Evolutionary conservation across 2,888 invertebrate species (phyloP).

Genomic region (Crepidodera aurea): DNA sequence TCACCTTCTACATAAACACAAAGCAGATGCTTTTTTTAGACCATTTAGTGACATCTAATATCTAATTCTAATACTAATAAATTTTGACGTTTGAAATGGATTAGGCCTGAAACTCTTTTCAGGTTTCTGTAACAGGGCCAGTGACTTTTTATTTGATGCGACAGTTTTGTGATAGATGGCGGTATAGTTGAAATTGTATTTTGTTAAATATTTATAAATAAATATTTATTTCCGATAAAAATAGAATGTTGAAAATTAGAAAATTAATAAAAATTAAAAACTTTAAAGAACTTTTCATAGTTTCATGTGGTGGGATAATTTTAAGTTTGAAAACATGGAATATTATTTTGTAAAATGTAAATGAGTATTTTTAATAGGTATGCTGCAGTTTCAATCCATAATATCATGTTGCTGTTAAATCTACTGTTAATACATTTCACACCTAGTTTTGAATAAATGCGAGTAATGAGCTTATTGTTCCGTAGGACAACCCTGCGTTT

Average conservation of each 20-base stretch:
- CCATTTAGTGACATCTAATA: constrained; percentile 12
- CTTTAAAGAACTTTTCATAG: too few relatives aligned
- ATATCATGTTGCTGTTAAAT: too few relatives aligned
- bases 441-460: not conserved
- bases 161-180: not conserved
- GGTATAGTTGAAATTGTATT: not conserved
- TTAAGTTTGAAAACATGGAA: too few relatives aligned
- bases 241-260: too few relatives aligned
- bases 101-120: not conserved
- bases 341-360: too few relatives aligned
- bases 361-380: too few relatives aligned
- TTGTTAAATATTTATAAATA: too few relatives aligned
- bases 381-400: too few relatives aligned
- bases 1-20: constrained; percentile 20
- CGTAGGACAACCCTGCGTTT: not conserved
- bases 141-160: not conserved
- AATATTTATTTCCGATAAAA: too few relatives aligned
- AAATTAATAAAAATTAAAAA: too few relatives aligned
- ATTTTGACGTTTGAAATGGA: not conserved
- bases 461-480: not conserved
- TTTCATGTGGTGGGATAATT: too few relatives aligned
- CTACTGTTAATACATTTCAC: too few relatives aligned
- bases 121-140: not conserved
- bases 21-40: not conserved
- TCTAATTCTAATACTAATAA: constrained; percentile 17